These are phyloP conservation scores for Phenganax marumi DNA, from an alignment of 92 coral and sea anemone species.

Conservation along the genomic window DNA sequence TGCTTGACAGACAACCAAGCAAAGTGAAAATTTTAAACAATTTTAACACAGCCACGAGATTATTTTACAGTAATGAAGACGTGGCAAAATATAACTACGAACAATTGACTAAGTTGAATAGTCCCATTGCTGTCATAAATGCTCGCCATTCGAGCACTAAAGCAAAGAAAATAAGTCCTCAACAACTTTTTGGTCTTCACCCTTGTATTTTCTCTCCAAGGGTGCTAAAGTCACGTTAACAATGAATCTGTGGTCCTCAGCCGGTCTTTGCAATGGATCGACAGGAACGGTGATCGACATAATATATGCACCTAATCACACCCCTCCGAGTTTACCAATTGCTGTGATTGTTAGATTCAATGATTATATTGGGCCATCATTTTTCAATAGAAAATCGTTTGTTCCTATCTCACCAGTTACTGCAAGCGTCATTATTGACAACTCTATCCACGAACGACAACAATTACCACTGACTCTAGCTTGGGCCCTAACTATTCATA, in stretches of 20 bases:
- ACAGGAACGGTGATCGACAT: constrained; percentile 8
- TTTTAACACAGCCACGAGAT: background rate
- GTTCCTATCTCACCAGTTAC: constrained; percentile 9
- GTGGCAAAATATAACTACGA: constrained; percentile 56
- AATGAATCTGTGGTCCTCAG: constrained; percentile 14
- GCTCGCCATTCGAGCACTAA: constrained; percentile 27
- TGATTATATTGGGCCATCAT: constrained; percentile 14
- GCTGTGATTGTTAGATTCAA: constrained; percentile 15
- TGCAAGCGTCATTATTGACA: background rate
- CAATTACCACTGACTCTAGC: constrained; percentile 14
- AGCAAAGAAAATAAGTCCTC: constrained; percentile 1
- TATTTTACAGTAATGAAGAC: constrained; percentile 18
- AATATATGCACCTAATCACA: constrained; percentile 19
- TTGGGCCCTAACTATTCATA: constrained; percentile 20
- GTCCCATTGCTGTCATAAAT: constrained; percentile 46
- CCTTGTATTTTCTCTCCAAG: constrained; percentile 1
- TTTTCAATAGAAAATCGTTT: constrained; percentile 8
- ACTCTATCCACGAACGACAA: constrained; percentile 2
- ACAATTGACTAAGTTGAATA: constrained; percentile 42
- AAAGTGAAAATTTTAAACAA: constrained; percentile 28
- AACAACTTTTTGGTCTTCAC: constrained; percentile 17
- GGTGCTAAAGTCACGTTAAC: constrained; percentile 17
- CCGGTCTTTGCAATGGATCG: constrained; percentile 21
- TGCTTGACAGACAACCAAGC: constrained; percentile 58
- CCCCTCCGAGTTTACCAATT: constrained; percentile 13